Percentiles rank a stretch among this genome's conserved stretches.
These are phyloP conservation scores for Balanococcus diminutus DNA, from an alignment of 2,888 invertebrate species.

Conservation along the genomic window DNA sequence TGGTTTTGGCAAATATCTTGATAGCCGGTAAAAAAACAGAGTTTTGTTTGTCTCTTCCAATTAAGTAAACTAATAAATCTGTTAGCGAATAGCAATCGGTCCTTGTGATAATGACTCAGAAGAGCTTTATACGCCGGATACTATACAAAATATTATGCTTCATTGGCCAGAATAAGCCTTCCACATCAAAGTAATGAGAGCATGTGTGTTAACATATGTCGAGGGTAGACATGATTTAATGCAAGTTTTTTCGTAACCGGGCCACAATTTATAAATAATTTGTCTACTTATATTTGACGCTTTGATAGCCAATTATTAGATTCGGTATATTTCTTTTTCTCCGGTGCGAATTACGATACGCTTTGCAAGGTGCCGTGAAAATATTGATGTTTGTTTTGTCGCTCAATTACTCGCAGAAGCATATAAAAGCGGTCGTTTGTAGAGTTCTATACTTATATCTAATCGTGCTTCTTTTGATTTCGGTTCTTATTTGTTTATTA, in stretches of 20 bases:
- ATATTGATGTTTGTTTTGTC: conserved; percentile 32
- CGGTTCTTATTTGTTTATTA: neutral
- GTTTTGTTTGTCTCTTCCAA: conserved; percentile 45
- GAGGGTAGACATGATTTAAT: conserved; percentile 50
- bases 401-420: neutral
- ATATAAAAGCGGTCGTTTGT: neutral
- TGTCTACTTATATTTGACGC: conserved; percentile 49
- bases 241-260: conserved; percentile 35
- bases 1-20: conserved; percentile 46
- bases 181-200: conserved; percentile 54
- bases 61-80: conserved; percentile 51
- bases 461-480: neutral
- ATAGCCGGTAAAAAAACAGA: conserved; percentile 46
- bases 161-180: conserved; percentile 51
- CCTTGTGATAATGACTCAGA: conserved; percentile 51
- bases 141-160: conserved; percentile 45
- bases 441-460: neutral
- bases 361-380: too few relatives aligned
- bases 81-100: conserved; percentile 40
- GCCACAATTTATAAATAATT: conserved; percentile 53
- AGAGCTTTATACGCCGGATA: conserved; percentile 43
- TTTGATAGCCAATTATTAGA: neutral
- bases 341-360: neutral
- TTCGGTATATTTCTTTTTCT: neutral
- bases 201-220: conserved; percentile 53